Conservation (phyloP, 2,113 vertebrate species). For the Tetrao urogallus region DNA sequence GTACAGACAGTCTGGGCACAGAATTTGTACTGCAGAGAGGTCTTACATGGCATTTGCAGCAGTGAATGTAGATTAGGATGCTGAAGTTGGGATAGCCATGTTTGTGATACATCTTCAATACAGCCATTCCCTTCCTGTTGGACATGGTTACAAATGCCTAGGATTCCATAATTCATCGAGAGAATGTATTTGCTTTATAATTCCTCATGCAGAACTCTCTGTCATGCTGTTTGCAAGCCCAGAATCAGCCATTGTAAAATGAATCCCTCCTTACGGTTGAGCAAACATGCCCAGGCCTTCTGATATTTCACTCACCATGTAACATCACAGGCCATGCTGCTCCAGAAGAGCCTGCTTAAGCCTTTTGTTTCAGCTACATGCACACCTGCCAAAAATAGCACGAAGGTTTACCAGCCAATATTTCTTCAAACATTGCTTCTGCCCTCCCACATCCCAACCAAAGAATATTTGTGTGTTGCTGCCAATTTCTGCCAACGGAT, state of each 20-base stretch:
- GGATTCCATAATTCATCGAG: not conserved
- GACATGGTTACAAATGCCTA: rapidly evolving
- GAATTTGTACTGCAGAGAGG: not conserved
- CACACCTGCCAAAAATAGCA: slow-evolving; percentile 27
- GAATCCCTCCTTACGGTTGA: not conserved
- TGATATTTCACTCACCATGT: not conserved
- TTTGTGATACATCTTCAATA: not conserved
- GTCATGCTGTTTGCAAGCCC: not conserved
- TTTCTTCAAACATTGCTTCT: not conserved
- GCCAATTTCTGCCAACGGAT: not conserved
- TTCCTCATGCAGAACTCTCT: not conserved
- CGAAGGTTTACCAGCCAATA: not conserved
- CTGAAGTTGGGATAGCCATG: not conserved
- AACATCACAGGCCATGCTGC: not conserved
- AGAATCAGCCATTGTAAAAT: not conserved
- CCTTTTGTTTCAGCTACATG: not conserved
- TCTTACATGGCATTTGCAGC: not conserved
- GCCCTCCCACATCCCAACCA: not conserved
- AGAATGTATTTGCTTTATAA: not conserved
- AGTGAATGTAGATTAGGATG: not conserved
- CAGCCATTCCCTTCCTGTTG: not conserved
- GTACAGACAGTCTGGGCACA: not conserved
- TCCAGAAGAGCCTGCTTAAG: not conserved
- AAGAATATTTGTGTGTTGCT: not conserved
- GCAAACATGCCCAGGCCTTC: not conserved